Conservation (phyloP, 2,888 invertebrate species). For the Allophyes oxyacanthae region DNA sequence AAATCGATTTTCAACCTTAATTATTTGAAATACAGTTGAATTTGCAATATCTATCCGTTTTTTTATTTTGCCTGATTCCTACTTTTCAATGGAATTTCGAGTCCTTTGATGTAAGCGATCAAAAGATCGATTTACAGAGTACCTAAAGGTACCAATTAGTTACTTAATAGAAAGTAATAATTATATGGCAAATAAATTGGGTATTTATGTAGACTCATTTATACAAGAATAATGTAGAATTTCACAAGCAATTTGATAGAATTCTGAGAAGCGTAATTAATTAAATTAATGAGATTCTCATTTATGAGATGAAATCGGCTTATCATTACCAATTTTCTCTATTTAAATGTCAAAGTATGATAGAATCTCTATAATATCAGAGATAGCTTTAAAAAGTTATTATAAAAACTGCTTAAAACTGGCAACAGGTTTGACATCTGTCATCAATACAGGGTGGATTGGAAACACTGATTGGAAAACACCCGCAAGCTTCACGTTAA, state of each 20-base stretch:
- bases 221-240: background rate
- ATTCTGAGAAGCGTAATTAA: constrained; percentile 14
- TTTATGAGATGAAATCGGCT: background rate
- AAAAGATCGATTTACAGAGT: constrained; percentile 26
- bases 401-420: no score
- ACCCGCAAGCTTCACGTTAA: no score
- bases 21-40: background rate
- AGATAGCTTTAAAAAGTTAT: background rate
- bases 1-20: constrained; percentile 12
- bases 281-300: constrained; percentile 4
- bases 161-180: constrained; percentile 10
- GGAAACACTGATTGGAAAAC: no score
- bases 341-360: background rate
- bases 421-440: background rate
- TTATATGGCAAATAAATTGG: constrained; percentile 8
- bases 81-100: constrained; percentile 25
- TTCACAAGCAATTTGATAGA: constrained; percentile 6
- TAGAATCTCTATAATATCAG: background rate
- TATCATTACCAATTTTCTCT: background rate
- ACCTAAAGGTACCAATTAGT: constrained; percentile 29
- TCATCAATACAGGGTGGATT: no score
- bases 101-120: constrained; percentile 35
- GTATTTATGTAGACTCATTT: background rate
- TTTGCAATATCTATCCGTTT: background rate
- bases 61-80: constrained; percentile 17